Evolutionary conservation across 2,888 invertebrate species (phyloP).

Genomic region (Argyresthia albistria): DNA sequence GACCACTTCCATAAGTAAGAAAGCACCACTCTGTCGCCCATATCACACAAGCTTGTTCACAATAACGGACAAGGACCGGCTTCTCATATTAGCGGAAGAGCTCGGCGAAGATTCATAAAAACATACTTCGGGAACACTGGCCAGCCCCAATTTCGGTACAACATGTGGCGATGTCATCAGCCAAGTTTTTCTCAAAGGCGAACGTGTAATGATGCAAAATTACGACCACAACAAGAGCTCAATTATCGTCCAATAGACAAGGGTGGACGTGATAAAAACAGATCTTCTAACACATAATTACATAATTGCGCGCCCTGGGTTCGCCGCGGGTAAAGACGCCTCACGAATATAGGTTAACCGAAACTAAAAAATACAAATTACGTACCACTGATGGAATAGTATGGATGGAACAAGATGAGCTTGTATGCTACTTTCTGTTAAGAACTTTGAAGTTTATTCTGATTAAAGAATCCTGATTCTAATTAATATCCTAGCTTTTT

Average conservation of each 20-base stretch:
- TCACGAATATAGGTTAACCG: constrained; percentile 59
- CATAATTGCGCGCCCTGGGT: constrained; percentile 61
- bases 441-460: no score
- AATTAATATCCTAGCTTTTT: no score
- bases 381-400: constrained; percentile 12
- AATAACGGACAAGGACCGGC: no score
- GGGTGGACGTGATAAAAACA: constrained; percentile 73
- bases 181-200: constrained; percentile 16
- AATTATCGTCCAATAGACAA: constrained; percentile 67
- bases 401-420: no score
- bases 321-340: constrained; percentile 53
- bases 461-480: no score
- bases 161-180: constrained; percentile 24
- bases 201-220: constrained; percentile 41
- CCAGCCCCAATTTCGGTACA: constrained; percentile 14
- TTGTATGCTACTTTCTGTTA: no score
- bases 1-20: no score
- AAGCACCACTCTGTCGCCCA: no score
- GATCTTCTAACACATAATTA: constrained; percentile 71
- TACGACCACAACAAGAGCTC: constrained; percentile 61
- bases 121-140: not conserved
- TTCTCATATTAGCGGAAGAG: no score
- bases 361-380: constrained; percentile 45
- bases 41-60: no score
- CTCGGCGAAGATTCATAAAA: no score